Evolutionary conservation across 2,888 invertebrate species (phyloP).

Genomic region (Tetropium fuscum): DNA sequence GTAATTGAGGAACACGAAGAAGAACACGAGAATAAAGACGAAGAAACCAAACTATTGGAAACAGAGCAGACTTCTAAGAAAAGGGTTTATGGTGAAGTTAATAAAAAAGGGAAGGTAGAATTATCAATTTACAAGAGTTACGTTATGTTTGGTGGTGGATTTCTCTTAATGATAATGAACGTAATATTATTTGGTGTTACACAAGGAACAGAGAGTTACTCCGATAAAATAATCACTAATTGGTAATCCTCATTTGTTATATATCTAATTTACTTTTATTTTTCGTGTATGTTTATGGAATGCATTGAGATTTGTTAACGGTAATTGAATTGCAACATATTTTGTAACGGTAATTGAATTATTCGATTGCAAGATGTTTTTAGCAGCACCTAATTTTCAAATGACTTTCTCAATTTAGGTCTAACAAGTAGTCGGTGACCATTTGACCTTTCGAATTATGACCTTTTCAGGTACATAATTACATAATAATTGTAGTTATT

Average conservation of each 20-base stretch:
- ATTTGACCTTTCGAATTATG: no score
- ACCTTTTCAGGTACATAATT: no score
- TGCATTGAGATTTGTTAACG: no score
- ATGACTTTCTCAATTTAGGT: no score
- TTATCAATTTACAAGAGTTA: slow-evolving; percentile 52
- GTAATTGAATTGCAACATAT: no score
- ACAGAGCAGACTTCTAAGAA: slow-evolving; percentile 40
- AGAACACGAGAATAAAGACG: slow-evolving; percentile 43
- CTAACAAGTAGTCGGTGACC: no score
- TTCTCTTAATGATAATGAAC: slow-evolving; percentile 40
- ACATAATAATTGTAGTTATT: no score
- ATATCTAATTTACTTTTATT: not conserved
- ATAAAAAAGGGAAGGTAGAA: slow-evolving; percentile 51
- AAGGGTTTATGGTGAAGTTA: slow-evolving; percentile 52
- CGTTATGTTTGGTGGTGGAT: slow-evolving; percentile 50
- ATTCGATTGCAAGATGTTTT: no score
- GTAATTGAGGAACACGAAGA: slow-evolving; percentile 62
- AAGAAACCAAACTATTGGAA: slow-evolving; percentile 38
- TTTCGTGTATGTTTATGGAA: no score
- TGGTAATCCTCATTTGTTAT: slow-evolving; percentile 53
- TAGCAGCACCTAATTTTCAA: no score
- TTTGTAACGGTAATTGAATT: no score
- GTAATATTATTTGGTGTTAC: slow-evolving; percentile 40
- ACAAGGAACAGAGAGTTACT: slow-evolving; percentile 48
- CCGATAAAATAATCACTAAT: slow-evolving; percentile 50